These are phyloP conservation scores for Agrilus cyanescens DNA, from an alignment of 2,888 invertebrate species.

Conservation along the genomic window DNA sequence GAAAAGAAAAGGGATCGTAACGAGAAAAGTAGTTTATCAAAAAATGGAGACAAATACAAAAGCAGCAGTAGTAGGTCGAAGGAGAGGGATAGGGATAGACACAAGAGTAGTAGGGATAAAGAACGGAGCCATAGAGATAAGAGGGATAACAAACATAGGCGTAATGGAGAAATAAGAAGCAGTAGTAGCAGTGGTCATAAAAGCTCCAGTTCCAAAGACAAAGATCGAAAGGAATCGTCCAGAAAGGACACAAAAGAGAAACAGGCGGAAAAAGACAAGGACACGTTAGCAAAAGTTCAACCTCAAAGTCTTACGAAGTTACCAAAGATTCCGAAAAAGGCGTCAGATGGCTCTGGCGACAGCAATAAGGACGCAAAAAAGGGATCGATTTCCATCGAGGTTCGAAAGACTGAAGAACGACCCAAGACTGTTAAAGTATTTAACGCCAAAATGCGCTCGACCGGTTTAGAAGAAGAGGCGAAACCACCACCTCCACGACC, in stretches of 20 bases:
- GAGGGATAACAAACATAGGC: conserved; percentile 21
- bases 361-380: conserved; percentile 47
- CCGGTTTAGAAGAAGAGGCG: conserved; percentile 77
- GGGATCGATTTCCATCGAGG: conserved; percentile 72
- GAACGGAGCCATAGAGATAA: conserved; percentile 15
- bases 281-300: conserved; percentile 52
- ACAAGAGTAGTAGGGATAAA: conserved; percentile 21
- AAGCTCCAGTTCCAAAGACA: conserved; percentile 27
- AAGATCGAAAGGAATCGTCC: conserved; percentile 29
- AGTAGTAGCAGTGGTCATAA: conserved; percentile 21
- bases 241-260: conserved; percentile 39
- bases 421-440: conserved; percentile 88
- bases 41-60: conserved; percentile 29
- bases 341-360: conserved; percentile 34
- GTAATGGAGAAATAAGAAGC: conserved; percentile 22
- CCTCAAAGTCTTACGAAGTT: conserved; percentile 59
- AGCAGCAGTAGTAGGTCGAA: conserved; percentile 23
- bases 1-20: conserved; percentile 5
- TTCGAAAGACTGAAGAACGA: conserved; percentile 57
- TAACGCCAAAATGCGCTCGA: conserved; percentile 83
- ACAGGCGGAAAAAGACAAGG: conserved; percentile 55
- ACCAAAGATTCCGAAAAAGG: conserved; percentile 67
- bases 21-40: conserved; percentile 6
- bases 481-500: conserved; percentile 74
- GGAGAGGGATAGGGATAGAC: conserved; percentile 23